Evolutionary conservation across 2,888 invertebrate genomes (phyloP).

Genomic region (Mayetiola destructor): DNA sequence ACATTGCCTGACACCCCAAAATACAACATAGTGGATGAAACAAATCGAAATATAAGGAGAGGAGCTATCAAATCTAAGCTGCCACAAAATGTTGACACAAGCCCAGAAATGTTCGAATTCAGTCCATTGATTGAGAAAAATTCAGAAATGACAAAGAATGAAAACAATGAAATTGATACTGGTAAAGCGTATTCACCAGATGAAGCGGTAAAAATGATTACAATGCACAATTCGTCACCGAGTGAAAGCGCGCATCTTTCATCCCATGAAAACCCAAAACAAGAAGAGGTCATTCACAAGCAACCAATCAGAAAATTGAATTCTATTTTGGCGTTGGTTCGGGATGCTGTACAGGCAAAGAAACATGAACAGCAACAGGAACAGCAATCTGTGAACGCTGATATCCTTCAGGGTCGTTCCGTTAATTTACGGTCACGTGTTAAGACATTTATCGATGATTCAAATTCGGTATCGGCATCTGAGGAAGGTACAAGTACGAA

Average conservation of each 20-base stretch:
- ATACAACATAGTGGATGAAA: conserved; percentile 38
- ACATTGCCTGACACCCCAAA: conserved; percentile 11
- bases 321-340: conserved; percentile 29
- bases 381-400: background rate
- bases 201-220: background rate
- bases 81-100: conserved; percentile 10
- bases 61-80: conserved; percentile 18
- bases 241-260: background rate
- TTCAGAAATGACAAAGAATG: background rate
- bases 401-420: background rate
- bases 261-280: background rate
- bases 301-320: conserved; percentile 26
- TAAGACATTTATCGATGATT: background rate
- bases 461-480: background rate
- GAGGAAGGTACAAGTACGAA: background rate
- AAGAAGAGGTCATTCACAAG: background rate
- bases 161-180: conserved; percentile 14
- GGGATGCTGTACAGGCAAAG: conserved; percentile 31
- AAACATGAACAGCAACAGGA: conserved; percentile 17
- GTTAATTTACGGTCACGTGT: conserved; percentile 2
- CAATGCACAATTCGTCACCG: conserved; percentile 13
- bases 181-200: conserved; percentile 12
- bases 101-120: conserved; percentile 30
- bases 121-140: conserved; percentile 19
- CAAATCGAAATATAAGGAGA: conserved; percentile 28